Evolutionary conservation across 1,140 invertebrate species (phyloP).

Genomic region (Drosophila ercepeae): DNA sequence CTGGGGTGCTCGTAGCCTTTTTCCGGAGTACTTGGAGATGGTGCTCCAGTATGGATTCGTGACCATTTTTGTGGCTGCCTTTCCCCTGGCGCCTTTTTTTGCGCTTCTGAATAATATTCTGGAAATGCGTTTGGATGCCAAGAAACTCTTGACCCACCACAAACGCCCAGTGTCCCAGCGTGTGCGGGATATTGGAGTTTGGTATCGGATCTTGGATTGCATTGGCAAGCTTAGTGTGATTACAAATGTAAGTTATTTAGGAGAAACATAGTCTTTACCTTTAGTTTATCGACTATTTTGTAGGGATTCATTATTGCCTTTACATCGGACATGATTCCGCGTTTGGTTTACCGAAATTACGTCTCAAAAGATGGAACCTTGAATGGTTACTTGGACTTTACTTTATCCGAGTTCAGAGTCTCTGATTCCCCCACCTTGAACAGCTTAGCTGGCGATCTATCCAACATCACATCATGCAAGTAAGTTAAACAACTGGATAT

Average conservation of each 20-base stretch:
- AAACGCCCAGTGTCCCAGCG: constrained; percentile 93
- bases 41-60: constrained; percentile 96
- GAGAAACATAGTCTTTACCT: background rate
- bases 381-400: constrained; percentile 92
- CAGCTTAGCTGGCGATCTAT: constrained; percentile 64
- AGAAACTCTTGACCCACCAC: constrained; percentile 93
- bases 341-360: constrained; percentile 91
- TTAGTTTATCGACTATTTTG: constrained; percentile 3
- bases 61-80: constrained; percentile 95
- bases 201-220: constrained; percentile 95
- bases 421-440: constrained; percentile 87
- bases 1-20: constrained; percentile 95
- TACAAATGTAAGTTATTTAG: constrained; percentile 91
- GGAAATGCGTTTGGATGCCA: constrained; percentile 95
- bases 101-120: constrained; percentile 94
- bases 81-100: constrained; percentile 94
- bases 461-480: constrained; percentile 83
- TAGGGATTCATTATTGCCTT: constrained; percentile 99
- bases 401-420: constrained; percentile 92
- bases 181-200: constrained; percentile 94
- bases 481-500: constrained; percentile 17
- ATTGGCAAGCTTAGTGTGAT: constrained; percentile 96
- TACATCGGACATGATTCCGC: constrained; percentile 98
- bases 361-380: constrained; percentile 87
- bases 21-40: constrained; percentile 99